phyloP scores from a whole-genome alignment of 2,888 invertebrate genomes.

The Lepetodrilus schrolli region DNA sequence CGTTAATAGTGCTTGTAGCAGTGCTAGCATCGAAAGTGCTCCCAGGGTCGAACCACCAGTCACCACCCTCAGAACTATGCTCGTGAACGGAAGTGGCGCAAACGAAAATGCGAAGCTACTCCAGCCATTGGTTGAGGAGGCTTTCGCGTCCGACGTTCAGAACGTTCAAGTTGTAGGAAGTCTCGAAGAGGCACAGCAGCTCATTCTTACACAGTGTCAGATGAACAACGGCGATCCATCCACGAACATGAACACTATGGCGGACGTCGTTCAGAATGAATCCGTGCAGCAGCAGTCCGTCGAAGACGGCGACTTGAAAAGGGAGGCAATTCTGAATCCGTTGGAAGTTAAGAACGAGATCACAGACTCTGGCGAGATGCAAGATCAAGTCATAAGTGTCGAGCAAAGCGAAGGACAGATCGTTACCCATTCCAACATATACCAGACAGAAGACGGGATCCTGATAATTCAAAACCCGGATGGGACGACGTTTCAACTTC shows the following conservation, averaged over 20 bases:
- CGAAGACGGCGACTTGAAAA: background rate
- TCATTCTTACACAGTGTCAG: slow-evolving; percentile 4
- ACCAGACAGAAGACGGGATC: slow-evolving; percentile 69
- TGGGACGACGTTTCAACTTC: slow-evolving; percentile 70
- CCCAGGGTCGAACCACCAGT: background rate
- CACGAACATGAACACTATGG: background rate
- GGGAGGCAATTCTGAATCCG: background rate
- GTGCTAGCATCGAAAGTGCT: background rate
- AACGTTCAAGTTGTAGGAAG: slow-evolving; percentile 5
- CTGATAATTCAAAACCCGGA: slow-evolving; percentile 71
- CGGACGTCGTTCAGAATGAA: slow-evolving; percentile 28
- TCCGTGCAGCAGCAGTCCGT: slow-evolving; percentile 1
- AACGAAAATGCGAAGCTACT: background rate
- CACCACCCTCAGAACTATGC: background rate
- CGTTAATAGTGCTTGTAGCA: background rate
- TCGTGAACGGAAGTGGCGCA: background rate
- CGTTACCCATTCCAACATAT: slow-evolving; percentile 54
- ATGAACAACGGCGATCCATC: background rate
- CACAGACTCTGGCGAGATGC: background rate
- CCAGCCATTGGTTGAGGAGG: background rate
- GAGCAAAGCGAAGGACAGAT: slow-evolving; percentile 39
- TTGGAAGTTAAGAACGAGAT: background rate
- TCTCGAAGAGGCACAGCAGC: slow-evolving; percentile 12
- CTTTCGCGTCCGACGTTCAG: background rate
- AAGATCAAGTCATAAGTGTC: slow-evolving; percentile 27